phyloP scores from a whole-genome alignment of 2,888 invertebrate genomes.

The Hyposoter dolosus region DNA sequence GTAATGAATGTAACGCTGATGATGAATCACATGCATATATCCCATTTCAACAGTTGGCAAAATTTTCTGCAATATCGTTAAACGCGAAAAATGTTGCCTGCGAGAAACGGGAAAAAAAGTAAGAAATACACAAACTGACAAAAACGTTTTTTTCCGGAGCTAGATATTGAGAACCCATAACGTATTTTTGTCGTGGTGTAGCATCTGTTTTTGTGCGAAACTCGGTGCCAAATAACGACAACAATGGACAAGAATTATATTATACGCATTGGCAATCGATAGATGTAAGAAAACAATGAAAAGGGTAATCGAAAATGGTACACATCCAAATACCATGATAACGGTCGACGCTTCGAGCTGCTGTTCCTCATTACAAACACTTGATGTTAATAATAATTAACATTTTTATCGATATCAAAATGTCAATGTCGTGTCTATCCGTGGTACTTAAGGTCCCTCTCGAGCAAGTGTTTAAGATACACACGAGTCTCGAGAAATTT shows the following conservation, averaged over 20 bases:
- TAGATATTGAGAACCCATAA: neutral
- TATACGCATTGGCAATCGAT: constrained; percentile 58
- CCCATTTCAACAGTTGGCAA: constrained; percentile 23
- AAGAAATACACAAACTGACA: neutral
- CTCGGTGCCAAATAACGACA: constrained; percentile 2
- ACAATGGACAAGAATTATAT: constrained; percentile 4
- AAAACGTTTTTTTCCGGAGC: neutral
- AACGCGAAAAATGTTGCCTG: constrained; percentile 56
- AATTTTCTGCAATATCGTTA: constrained; percentile 63
- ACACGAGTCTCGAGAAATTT: constrained; percentile 32
- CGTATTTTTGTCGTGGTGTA: constrained; percentile 9
- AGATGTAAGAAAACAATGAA: constrained; percentile 33
- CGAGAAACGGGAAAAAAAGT: constrained; percentile 29
- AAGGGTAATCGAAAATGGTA: constrained; percentile 30
- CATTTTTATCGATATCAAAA: constrained; percentile 79
- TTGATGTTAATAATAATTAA: constrained; percentile 77
- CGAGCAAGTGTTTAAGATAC: constrained; percentile 61
- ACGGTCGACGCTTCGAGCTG: constrained; percentile 64
- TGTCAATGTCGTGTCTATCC: constrained; percentile 81
- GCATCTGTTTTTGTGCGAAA: constrained; percentile 1
- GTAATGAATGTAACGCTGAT: constrained; percentile 44
- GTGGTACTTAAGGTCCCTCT: constrained; percentile 79
- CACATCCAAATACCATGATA: constrained; percentile 53
- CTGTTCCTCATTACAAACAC: constrained; percentile 68
- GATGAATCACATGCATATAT: constrained; percentile 36